Conservation (phyloP, 1,140 invertebrate genomes). For the Sminthurides bifidus region DNA sequence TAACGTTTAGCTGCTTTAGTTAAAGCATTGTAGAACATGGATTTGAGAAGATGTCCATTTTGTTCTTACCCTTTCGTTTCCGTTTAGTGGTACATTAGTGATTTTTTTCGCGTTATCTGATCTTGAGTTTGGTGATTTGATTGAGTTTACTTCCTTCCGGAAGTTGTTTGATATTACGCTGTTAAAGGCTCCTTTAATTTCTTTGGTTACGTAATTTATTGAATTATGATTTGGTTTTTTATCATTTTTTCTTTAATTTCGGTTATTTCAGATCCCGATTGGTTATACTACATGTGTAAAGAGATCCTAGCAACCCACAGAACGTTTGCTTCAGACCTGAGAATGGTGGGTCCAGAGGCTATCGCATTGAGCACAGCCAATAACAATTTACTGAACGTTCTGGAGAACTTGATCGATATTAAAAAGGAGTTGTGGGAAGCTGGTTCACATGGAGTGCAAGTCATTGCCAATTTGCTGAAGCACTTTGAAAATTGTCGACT, state of each 20-base stretch:
- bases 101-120: too few relatives aligned
- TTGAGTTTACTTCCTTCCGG: too few relatives aligned
- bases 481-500: constrained; percentile 1
- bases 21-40: too few relatives aligned
- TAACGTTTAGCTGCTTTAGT: too few relatives aligned
- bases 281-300: constrained; percentile 26
- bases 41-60: too few relatives aligned
- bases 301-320: constrained; percentile 23
- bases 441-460: constrained; percentile 2
- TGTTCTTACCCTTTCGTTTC: too few relatives aligned
- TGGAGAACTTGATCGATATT: constrained; percentile 4
- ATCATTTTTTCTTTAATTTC: constrained; percentile 4
- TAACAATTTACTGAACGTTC: neutral
- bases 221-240: too few relatives aligned
- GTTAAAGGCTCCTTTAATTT: too few relatives aligned
- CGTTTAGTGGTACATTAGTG: too few relatives aligned
- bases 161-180: too few relatives aligned
- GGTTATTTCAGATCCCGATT: constrained; percentile 28
- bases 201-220: too few relatives aligned
- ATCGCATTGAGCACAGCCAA: neutral
- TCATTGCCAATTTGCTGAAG: neutral
- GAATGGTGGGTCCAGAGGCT: neutral
- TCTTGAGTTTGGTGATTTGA: too few relatives aligned
- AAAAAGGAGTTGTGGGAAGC: constrained; percentile 20
- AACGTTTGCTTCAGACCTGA: constrained; percentile 16